Evolutionary conservation across 2,888 invertebrate species (phyloP).

Genomic region (Cephus pulcher): DNA sequence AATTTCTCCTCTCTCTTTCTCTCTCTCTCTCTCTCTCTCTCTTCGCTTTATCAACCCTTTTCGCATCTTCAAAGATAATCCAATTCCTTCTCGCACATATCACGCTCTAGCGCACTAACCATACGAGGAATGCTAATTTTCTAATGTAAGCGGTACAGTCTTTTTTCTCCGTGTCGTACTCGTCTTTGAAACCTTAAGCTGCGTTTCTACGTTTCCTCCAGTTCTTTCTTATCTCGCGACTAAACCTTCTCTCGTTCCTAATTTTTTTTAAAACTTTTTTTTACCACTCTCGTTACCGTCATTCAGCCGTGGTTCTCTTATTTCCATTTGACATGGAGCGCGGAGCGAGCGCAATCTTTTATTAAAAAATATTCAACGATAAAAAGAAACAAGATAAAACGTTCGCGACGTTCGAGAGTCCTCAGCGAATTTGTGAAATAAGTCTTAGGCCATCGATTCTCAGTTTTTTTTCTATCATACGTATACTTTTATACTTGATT

Average conservation of each 20-base stretch:
- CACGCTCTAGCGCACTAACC: not conserved
- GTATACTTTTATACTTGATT: not conserved
- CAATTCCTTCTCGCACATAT: not conserved
- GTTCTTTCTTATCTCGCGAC: not conserved
- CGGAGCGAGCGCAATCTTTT: not conserved
- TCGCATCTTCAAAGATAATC: not conserved
- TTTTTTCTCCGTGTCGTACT: not conserved
- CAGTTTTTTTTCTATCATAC: not conserved
- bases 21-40: slow-evolving; percentile 3
- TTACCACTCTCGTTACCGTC: not conserved
- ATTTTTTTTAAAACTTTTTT: not conserved
- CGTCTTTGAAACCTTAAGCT: not conserved
- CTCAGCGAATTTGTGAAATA: not conserved
- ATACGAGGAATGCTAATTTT: not conserved
- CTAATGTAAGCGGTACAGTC: not conserved
- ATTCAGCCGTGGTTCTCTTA: not conserved
- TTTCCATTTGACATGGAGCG: not conserved
- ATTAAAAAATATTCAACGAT: not conserved
- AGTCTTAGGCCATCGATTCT: not conserved
- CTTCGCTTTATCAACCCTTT: slow-evolving; percentile 1
- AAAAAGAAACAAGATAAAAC: not conserved
- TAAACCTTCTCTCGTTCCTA: not conserved
- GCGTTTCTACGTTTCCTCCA: not conserved
- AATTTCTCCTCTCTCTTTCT: not conserved
- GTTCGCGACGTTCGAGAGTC: not conserved